Base-by-base conservation (phyloP, 2,113 vertebrate genomes). In the Pelmatolapia mariae region DNA sequence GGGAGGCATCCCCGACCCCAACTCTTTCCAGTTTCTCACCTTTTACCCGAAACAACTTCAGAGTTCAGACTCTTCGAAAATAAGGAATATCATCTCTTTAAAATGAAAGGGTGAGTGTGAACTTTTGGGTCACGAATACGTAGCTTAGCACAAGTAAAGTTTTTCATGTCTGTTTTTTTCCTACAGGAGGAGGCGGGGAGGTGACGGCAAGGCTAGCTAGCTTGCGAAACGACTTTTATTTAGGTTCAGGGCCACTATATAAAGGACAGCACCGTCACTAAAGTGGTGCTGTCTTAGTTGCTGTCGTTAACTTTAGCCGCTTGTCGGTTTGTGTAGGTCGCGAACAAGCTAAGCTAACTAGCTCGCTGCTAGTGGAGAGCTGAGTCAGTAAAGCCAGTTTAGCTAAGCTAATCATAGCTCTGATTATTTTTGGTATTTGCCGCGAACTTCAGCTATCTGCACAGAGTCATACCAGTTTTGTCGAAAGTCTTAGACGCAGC, bases 41-140 rank as follows among this genome's bases (percentile, higher is more conserved):
- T 94, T 90, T 76, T 87, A 92, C 84, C 86, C 79, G 12, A 86
- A 92, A 93, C 90, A 91, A 93, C 93, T 83, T 57, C 16, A 66
- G 95, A 93, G 94, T 89, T 92, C 82, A 81, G 57, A 84, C 86
- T 90, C 54, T 57, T 89, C 87, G 83, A 93, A 91, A 89, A 94
- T 88, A 91, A 93, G 87, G 91, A 86, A 93, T 92, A 94, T 81
- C 84, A 95, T 87, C 88, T 89, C 81, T 94, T 93, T 92, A 96
- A 94, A 90, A 97, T 97, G 97, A 97, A 97, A 96, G 97, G 97
- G 97, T 97, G 96, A 97, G 97, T 97, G 86, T 85, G 38, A 89
- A 86, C 81, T 86, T 92, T 86, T 56, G 86, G 86, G 85, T 86
- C 87, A 81, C 45, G 83, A 87, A 86, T 92, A 90, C 90, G 86